A percentile compares a stretch with the other conserved stretches of the same genome.
Conservation (phyloP, 2,113 vertebrate genomes). For the Gallinago jamesoni region DNA sequence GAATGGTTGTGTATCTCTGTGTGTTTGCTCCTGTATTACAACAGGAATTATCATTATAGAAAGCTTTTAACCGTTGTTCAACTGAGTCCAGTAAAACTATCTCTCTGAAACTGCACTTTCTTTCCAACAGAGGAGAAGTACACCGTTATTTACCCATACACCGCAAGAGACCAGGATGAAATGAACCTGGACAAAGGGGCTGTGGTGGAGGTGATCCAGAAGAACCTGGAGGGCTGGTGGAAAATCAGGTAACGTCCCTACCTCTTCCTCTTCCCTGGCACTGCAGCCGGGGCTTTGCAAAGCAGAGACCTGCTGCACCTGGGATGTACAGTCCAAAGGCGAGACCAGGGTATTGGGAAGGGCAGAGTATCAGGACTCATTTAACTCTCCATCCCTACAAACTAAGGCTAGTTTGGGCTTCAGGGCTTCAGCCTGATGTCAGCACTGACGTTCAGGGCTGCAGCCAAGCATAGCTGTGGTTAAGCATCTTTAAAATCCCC, state of each 20-base stretch:
- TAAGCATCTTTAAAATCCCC: neutral
- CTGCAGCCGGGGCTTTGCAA: neutral
- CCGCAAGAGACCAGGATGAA: conserved; percentile 92
- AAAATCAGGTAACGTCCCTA: conserved; percentile 88
- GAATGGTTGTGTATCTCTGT: neutral
- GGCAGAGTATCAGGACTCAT: neutral
- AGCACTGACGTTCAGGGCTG: neutral
- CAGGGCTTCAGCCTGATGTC: too few relatives aligned
- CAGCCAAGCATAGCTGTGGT: neutral
- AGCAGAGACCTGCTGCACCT: accelerated
- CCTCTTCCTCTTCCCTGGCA: neutral
- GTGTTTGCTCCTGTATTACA: neutral
- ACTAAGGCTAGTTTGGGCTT: neutral
- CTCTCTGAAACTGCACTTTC: neutral
- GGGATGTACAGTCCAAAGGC: neutral
- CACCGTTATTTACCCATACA: conserved; percentile 90
- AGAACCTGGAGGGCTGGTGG: conserved; percentile 99
- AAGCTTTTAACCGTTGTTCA: neutral
- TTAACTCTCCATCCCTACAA: neutral
- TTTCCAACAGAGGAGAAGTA: conserved; percentile 90
- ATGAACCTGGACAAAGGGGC: conserved; percentile 93
- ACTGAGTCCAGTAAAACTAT: neutral
- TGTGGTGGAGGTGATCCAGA: conserved; percentile 94
- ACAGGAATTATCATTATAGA: neutral
- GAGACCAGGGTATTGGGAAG: neutral